Conservation (phyloP, 2,888 invertebrate species). For the Himalopsyche japonica region DNA sequence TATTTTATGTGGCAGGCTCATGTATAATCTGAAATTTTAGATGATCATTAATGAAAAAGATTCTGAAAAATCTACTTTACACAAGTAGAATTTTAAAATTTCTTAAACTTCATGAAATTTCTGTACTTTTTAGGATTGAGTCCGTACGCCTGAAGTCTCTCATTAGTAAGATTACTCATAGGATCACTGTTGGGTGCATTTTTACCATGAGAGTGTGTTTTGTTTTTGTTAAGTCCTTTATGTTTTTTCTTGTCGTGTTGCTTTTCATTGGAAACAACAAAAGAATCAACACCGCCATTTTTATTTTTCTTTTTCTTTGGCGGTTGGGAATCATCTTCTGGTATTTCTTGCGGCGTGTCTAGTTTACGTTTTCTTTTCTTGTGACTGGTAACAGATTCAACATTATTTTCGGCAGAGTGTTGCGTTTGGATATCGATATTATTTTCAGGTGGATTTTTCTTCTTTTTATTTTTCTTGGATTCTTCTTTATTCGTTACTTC, state of each 20-base stretch:
- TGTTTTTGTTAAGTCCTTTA: constrained; percentile 27
- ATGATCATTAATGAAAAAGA: too few relatives aligned
- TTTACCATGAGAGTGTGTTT: constrained; percentile 41
- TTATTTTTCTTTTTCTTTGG: constrained; percentile 44
- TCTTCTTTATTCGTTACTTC: background rate
- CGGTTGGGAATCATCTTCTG: constrained; percentile 29
- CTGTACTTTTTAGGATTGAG: constrained; percentile 89
- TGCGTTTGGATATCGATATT: background rate
- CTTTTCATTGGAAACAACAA: constrained; percentile 21
- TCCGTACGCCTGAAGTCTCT: constrained; percentile 87
- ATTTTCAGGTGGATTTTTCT: constrained; percentile 17
- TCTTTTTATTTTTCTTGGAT: constrained; percentile 19
- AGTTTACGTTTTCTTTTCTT: constrained; percentile 25
- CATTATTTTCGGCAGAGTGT: background rate
- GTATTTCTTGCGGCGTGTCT: background rate
- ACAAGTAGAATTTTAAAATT: constrained; percentile 48
- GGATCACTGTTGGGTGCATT: constrained; percentile 45
- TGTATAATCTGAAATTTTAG: too few relatives aligned
- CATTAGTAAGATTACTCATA: constrained; percentile 66
- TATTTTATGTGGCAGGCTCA: too few relatives aligned
- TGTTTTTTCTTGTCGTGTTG: constrained; percentile 43
- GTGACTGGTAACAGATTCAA: background rate
- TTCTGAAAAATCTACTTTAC: too few relatives aligned
- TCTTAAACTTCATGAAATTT: constrained; percentile 72
- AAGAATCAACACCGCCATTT: constrained; percentile 25